Base-by-base conservation (phyloP, 2,888 invertebrate genomes). In the Perizoma affinitatum region DNA sequence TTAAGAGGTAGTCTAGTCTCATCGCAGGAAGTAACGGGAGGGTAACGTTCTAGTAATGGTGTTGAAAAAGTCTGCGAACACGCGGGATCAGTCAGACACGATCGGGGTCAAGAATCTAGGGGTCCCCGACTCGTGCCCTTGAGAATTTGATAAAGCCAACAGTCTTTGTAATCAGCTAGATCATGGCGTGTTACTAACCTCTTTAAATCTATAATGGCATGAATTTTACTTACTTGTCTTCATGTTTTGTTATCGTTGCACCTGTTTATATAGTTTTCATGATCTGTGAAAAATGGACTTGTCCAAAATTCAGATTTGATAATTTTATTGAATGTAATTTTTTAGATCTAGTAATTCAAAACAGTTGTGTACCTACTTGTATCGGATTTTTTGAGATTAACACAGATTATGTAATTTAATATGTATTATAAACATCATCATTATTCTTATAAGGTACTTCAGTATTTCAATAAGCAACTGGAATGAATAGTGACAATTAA, bases 81-180 rank as follows among this genome's bases (percentile, higher is more conserved):
- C 63, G 73, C 67, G 67, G 71, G 70, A 10, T 71, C 67, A 22
- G 22, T 22, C 65, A 70, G 75, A 69, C 79, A 75, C 76, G 78
- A 77, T 72, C 71, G 85, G 83, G 90, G 87, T 90, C 90, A 90
- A 91, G 83, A 88, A 78, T 87, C 90, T 84, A 72, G 68, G 83
- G 85, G 84, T 86, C 87, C 77, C 77, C 83, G 88, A 83, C 88
- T 77, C 70, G 70, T 87, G 85, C 82, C 90, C 90, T 91, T 90
- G 90, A 84, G 69, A 76, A 87, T 88, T 86, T 85, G 74, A 70
- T 71, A 68, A 72, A 78, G 70, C 71, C 83, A 86, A 86, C 85
- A 83, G 84, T 80, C 62, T 65, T 52, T 51, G 59, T 65, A 62
- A 22, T 61, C 61, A 68, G 61, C 60, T 60, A 57, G 61, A 61